These are phyloP conservation scores for Gymnocypris eckloni DNA, from an alignment of 2,797 vertebrate species.

Conservation along the genomic window DNA sequence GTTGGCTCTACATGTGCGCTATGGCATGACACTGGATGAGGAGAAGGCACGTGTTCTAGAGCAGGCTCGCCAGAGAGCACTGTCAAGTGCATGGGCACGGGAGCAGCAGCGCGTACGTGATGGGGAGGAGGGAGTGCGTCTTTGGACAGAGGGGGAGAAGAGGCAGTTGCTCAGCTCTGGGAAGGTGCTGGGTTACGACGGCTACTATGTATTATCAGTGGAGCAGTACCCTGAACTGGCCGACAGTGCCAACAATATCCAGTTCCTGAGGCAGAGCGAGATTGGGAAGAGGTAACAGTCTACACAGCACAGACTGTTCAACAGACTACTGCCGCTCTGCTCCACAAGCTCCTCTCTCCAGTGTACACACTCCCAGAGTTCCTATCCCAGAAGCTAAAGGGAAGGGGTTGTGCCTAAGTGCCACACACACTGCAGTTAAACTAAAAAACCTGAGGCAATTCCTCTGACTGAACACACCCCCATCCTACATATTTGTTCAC, in stretches of 20 bases:
- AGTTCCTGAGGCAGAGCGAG: slow-evolving; percentile 98
- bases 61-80: slow-evolving; percentile 93
- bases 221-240: slow-evolving; percentile 99
- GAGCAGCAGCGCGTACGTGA: slow-evolving; percentile 96
- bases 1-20: slow-evolving; percentile 93
- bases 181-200: slow-evolving; percentile 95
- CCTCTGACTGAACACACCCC: slow-evolving; percentile 48
- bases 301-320: slow-evolving; percentile 64
- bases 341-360: slow-evolving; percentile 61
- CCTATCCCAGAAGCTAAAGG: slow-evolving; percentile 45
- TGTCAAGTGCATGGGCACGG: slow-evolving; percentile 91
- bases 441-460: slow-evolving; percentile 63
- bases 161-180: slow-evolving; percentile 96
- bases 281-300: slow-evolving; percentile 98
- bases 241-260: slow-evolving; percentile 98
- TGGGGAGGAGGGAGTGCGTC: slow-evolving; percentile 93
- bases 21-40: slow-evolving; percentile 94
- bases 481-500: slow-evolving; percentile 50
- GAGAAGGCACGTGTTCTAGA: slow-evolving; percentile 96
- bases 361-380: slow-evolving; percentile 48
- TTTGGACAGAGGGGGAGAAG: slow-evolving; percentile 99
- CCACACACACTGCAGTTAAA: slow-evolving; percentile 67
- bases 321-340: slow-evolving; percentile 66
- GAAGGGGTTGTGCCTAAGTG: slow-evolving; percentile 64
- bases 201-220: slow-evolving; percentile 98